These are phyloP conservation scores for Scaptomyza parva DNA, from an alignment of 2,888 invertebrate genomes.

Conservation along the genomic window DNA sequence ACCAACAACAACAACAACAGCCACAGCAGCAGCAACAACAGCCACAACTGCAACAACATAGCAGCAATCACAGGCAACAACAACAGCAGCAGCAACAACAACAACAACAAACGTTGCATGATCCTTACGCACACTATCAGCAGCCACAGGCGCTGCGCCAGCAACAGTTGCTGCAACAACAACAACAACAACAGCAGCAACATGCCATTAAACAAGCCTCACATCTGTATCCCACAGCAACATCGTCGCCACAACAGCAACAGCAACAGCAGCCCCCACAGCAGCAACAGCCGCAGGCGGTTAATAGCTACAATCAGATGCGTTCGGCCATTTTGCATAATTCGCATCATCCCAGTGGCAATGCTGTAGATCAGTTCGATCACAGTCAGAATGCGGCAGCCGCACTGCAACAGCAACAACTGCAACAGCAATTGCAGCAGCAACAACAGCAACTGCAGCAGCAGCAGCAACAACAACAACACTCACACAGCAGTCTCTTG, in stretches of 20 bases:
- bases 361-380: slow-evolving; percentile 59
- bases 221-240: slow-evolving; percentile 84
- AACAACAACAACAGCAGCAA: slow-evolving; percentile 71
- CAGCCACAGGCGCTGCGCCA: slow-evolving; percentile 74
- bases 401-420: slow-evolving; percentile 41
- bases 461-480: slow-evolving; percentile 47
- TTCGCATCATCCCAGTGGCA: slow-evolving; percentile 84
- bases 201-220: slow-evolving; percentile 83
- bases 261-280: slow-evolving; percentile 80
- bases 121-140: slow-evolving; percentile 73
- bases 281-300: slow-evolving; percentile 76
- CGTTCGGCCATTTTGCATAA: slow-evolving; percentile 84
- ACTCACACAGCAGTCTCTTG: slow-evolving; percentile 45
- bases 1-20: slow-evolving; percentile 69
- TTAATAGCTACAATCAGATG: slow-evolving; percentile 83
- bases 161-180: slow-evolving; percentile 75
- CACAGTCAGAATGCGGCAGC: slow-evolving; percentile 48
- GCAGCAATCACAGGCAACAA: slow-evolving; percentile 52
- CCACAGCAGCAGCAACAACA: slow-evolving; percentile 66
- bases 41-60: slow-evolving; percentile 51
- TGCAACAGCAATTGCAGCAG: slow-evolving; percentile 37
- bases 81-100: slow-evolving; percentile 67
- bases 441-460: slow-evolving; percentile 42
- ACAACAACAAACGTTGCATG: slow-evolving; percentile 63
- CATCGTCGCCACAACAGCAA: slow-evolving; percentile 59